Conservation (phyloP, 2,797 vertebrate species). For the Gallirallus australis region DNA sequence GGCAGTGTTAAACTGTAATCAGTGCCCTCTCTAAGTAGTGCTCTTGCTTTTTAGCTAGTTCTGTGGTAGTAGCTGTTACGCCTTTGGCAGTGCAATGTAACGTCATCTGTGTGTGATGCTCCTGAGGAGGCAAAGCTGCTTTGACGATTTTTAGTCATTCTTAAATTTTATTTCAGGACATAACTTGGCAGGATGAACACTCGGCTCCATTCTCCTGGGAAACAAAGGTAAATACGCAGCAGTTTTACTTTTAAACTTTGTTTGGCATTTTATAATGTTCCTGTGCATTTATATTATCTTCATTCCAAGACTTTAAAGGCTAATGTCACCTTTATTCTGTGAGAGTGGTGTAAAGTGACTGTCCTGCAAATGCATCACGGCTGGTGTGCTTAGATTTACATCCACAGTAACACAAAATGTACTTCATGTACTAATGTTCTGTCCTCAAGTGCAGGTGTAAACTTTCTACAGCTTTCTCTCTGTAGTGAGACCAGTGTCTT, state of each 20-base stretch:
- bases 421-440: neutral
- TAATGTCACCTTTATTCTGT: neutral
- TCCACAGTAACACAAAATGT: neutral
- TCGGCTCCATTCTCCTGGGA: constrained; percentile 98
- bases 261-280: neutral
- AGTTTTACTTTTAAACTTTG: neutral
- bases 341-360: neutral
- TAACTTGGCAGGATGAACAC: constrained; percentile 99
- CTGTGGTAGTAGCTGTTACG: neutral
- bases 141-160: constrained; percentile 52
- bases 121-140: neutral
- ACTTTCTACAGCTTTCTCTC: neutral
- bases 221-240: constrained; percentile 88
- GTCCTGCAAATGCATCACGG: neutral
- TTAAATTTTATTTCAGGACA: constrained; percentile 87
- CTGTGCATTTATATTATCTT: neutral
- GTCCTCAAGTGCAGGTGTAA: neutral
- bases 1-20: neutral
- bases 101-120: neutral
- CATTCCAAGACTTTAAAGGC: neutral
- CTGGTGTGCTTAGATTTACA: neutral
- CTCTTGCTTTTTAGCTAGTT: neutral
- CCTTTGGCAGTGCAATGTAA: neutral
- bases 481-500: neutral
- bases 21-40: neutral